Conservation (phyloP, 2,797 vertebrate genomes). For the Tachyglossus aculeatus region DNA sequence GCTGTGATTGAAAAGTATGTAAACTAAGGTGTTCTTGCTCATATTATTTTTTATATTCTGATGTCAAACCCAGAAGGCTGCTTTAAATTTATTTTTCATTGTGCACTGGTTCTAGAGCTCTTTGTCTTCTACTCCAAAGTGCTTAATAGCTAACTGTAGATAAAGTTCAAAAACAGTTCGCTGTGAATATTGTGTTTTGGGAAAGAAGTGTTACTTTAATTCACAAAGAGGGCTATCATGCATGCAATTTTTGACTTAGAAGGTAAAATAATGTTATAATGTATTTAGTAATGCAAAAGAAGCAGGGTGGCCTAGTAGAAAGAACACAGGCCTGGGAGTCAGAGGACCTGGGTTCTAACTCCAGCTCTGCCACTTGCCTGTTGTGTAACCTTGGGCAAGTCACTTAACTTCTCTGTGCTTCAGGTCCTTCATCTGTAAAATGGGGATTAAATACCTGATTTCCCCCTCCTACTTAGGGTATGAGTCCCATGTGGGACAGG, state of each 20-base stretch:
- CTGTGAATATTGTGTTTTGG: conserved; percentile 59
- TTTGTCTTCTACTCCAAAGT: conserved; percentile 60
- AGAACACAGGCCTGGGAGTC: too few species aligned
- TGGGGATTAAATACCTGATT: too few species aligned
- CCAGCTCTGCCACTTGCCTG: too few species aligned
- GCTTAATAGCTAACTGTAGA: conserved; percentile 70
- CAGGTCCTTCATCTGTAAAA: too few species aligned
- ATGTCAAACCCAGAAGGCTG: conserved; percentile 80
- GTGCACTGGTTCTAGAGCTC: conserved; percentile 77
- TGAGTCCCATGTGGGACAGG: too few species aligned
- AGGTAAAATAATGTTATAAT: conserved; percentile 50
- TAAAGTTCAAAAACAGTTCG: conserved; percentile 64
- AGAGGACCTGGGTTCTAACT: too few species aligned
- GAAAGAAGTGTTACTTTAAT: conserved; percentile 54
- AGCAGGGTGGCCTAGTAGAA: too few species aligned
- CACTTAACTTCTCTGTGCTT: too few species aligned
- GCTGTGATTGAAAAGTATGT: conserved; percentile 84
- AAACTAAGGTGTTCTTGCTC: conserved; percentile 82
- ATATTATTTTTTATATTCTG: conserved; percentile 80
- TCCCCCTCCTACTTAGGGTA: too few species aligned
- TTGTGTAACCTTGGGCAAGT: too few species aligned
- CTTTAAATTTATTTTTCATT: conserved; percentile 82
- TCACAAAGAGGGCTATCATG: conserved; percentile 47
- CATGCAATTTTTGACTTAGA: conserved; percentile 57
- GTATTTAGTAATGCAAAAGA: conserved; percentile 54